phyloP scores from a whole-genome alignment of 2,113 vertebrate genomes.

The Geothlypis trichas region DNA sequence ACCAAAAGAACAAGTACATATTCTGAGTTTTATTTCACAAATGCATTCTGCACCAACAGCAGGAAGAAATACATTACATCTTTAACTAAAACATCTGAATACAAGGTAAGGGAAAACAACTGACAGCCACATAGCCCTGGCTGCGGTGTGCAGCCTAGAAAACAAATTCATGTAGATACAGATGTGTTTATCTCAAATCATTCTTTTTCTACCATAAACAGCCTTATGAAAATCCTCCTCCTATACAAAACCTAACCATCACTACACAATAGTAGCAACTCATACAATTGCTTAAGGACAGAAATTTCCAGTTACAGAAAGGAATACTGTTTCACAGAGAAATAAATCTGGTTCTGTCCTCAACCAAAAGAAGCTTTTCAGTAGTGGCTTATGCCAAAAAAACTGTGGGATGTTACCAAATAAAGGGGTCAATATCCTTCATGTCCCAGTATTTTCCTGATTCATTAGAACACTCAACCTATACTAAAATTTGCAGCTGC shows the following conservation, averaged over 20 bases:
- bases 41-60: neutral
- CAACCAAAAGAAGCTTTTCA: neutral
- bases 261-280: accelerated
- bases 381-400: neutral
- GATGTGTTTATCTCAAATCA: neutral
- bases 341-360: neutral
- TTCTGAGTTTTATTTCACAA: neutral
- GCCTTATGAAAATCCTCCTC: neutral
- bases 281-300: neutral
- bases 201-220: neutral
- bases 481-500: neutral
- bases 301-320: neutral
- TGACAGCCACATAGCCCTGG: neutral
- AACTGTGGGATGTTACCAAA: neutral
- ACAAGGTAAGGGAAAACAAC: neutral
- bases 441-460: neutral
- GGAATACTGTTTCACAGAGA: neutral
- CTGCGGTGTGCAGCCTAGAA: neutral
- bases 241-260: neutral
- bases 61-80: neutral
- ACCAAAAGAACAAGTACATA: neutral
- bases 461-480: neutral
- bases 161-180: neutral
- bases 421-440: neutral
- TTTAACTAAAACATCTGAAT: neutral